Conservation (phyloP, 2,113 vertebrate genomes). For the Microtus richardsoni region DNA sequence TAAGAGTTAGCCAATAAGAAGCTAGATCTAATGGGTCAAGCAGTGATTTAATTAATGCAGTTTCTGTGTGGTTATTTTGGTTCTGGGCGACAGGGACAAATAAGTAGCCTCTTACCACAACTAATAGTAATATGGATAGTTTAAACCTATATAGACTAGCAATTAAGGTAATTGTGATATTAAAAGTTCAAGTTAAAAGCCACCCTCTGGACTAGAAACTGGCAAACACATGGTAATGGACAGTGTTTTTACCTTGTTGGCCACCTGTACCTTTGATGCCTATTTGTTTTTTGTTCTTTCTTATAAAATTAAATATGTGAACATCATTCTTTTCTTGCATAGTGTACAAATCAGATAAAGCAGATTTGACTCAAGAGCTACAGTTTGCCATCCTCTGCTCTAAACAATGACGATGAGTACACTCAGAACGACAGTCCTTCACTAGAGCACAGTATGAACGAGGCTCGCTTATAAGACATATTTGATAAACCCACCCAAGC, state of each 20-base stretch:
- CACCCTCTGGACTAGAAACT: not conserved
- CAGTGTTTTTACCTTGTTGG: not conserved
- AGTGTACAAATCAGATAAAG: not conserved
- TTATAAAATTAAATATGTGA: not conserved
- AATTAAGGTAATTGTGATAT: conserved; percentile 29
- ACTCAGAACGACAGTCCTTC: not conserved
- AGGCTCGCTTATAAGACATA: not conserved
- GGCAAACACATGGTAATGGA: not conserved
- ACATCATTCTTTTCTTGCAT: not conserved
- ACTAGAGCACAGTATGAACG: not conserved
- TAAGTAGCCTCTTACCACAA: no score
- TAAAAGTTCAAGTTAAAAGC: conserved; percentile 31
- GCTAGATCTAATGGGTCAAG: no score
- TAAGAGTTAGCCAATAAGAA: no score
- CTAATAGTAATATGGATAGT: not conserved
- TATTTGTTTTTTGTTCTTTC: not conserved
- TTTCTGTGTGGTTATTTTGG: no score
- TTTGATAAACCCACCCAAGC: not conserved
- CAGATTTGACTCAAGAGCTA: not conserved
- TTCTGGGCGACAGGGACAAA: no score
- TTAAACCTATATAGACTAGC: not conserved
- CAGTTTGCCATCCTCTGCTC: not conserved
- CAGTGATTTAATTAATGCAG: no score
- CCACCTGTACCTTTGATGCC: not conserved
- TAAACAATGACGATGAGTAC: not conserved